Base-by-base conservation (phyloP, 1,140 invertebrate species). In the Hylaeus volcanicus region DNA sequence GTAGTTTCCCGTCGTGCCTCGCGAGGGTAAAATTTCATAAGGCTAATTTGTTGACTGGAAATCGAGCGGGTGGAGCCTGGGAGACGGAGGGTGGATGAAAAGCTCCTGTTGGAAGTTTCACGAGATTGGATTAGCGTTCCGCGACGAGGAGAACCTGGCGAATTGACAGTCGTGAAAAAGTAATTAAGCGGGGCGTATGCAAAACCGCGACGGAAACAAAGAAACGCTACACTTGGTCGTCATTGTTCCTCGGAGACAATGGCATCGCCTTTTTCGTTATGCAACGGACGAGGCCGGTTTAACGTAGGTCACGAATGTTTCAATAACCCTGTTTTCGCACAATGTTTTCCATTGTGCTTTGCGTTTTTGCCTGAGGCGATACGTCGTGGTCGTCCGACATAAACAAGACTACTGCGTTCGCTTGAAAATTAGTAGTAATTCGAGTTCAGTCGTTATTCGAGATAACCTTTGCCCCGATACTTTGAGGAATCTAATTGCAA, bases 241-340 rank as follows among this genome's bases (percentile, higher is more conserved):
- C 48, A 79, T 79, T 79, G 64, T 76, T 58, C 64, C 43, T 74
- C 39, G 39, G 45, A 65, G 61, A 65, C 48, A 74, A 74, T 41
- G 61, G 73, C 26, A 48, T 69, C 64, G 26, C 11, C 43, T 68
- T 76, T 76, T 72, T 78, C 76, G 69, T 78, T 78, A 72, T 72
- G 69, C 48, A 55, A 63, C 76, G 37, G 8, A 51, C 48, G 56
- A 60, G 45, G 12, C 48, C 55, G n/a, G 74, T 39, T 37, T 41
- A 39, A 14, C 60, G 12, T 39, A 63, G 37, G 43, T 48, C 65
- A 26, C 37, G 26, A n/a, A 58, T 12, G 68, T 53, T 71, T 71
- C 75, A 77, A 77, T 71, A 61, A 77, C 26, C 55, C 64, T 55
- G 51, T 68, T 76, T 56, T 76, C 53, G 39, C 51, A 53, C 58